Conservation (phyloP, 2,797 vertebrate species). For the Chaunax sp. region DNA sequence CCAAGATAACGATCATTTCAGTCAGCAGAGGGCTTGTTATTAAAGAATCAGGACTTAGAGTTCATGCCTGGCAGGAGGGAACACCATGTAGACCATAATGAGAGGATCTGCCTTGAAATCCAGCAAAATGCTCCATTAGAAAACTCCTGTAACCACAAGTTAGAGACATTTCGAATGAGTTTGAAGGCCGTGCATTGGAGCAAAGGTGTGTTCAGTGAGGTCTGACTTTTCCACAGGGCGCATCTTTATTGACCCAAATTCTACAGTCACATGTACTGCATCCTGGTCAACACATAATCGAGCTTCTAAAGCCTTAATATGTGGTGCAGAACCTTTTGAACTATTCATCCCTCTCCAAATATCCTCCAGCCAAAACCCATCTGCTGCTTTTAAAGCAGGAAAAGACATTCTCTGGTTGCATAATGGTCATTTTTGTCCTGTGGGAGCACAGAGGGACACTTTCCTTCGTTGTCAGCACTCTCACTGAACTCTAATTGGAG, state of each 20-base stretch:
- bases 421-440: conserved; percentile 56
- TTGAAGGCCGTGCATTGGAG: background rate
- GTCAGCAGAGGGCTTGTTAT: background rate
- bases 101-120: background rate
- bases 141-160: background rate
- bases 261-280: conserved; percentile 1
- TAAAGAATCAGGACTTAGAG: background rate
- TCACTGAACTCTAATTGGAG: conserved; percentile 53
- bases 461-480: conserved; percentile 44
- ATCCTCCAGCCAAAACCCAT: conserved; percentile 45
- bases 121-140: background rate
- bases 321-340: conserved; percentile 30
- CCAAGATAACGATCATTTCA: background rate
- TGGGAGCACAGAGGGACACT: conserved; percentile 43
- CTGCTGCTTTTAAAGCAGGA: conserved; percentile 46
- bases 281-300: conserved; percentile 14
- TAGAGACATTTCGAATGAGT: background rate
- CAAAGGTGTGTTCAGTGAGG: background rate
- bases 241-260: conserved; percentile 15
- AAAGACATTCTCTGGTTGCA: conserved; percentile 45
- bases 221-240: conserved; percentile 6
- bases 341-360: conserved; percentile 23
- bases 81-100: background rate
- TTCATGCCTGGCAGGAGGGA: no score
- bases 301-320: conserved; percentile 31